phyloP scores from a whole-genome alignment of 2,888 invertebrate species.

The Chymomyza amoena region DNA sequence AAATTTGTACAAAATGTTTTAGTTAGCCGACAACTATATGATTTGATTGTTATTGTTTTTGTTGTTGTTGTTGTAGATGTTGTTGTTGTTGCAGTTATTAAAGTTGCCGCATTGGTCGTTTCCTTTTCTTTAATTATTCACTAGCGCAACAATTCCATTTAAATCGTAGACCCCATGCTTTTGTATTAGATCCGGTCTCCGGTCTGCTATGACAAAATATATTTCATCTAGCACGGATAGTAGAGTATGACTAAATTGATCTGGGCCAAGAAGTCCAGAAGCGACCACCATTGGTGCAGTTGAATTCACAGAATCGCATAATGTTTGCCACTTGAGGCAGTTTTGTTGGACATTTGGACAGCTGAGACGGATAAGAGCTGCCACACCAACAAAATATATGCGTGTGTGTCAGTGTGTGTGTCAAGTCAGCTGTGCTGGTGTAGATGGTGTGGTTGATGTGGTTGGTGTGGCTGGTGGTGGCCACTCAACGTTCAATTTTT shows the following conservation, averaged over 20 bases:
- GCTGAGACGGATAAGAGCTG: not conserved
- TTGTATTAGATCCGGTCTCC: constrained; percentile 57
- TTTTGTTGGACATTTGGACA: not conserved
- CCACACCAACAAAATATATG: not conserved
- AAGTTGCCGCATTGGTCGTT: constrained; percentile 51
- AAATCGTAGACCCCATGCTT: constrained; percentile 20
- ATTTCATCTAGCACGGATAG: not conserved
- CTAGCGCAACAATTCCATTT: constrained; percentile 28
- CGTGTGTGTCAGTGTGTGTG: not conserved
- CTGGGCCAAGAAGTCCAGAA: constrained; percentile 35
- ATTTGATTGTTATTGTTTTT: constrained; percentile 12
- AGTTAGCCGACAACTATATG: constrained; percentile 20
- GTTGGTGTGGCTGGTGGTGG: constrained; percentile 4
- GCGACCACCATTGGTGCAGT: constrained; percentile 37
- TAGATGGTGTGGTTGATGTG: constrained; percentile 15
- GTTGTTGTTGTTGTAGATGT: constrained; percentile 11
- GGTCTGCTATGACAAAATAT: constrained; percentile 23
- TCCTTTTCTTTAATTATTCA: constrained; percentile 61
- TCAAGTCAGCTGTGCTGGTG: constrained; percentile 5
- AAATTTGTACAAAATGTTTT: constrained; percentile 53
- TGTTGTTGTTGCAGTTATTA: constrained; percentile 31
- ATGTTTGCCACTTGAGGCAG: not conserved
- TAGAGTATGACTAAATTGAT: constrained; percentile 10
- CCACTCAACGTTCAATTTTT: constrained; percentile 19
- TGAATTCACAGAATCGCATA: constrained; percentile 57